Evolutionary conservation across 2,888 invertebrate species (phyloP).

Genomic region (Epinotia brunnichana): DNA sequence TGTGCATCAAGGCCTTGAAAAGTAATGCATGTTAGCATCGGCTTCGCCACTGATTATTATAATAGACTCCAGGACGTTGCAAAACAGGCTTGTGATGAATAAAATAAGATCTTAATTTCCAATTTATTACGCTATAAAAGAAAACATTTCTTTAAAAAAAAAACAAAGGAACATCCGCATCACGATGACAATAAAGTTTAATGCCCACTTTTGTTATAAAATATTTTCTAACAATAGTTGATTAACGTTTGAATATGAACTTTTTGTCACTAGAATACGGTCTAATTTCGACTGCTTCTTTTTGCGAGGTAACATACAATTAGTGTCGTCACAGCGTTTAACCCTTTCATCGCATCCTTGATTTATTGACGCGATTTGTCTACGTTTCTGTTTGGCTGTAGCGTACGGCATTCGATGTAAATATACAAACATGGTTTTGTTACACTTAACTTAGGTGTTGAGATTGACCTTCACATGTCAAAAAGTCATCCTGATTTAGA

Average conservation of each 20-base stretch:
- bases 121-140: slow-evolving; percentile 30
- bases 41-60: not conserved
- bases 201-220: slow-evolving; percentile 44
- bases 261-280: slow-evolving; percentile 21
- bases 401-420: slow-evolving; percentile 21
- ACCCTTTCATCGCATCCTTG: slow-evolving; percentile 75
- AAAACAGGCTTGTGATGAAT: not conserved
- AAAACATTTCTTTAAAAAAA: slow-evolving; percentile 36
- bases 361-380: slow-evolving; percentile 70
- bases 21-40: not conserved
- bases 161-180: slow-evolving; percentile 56
- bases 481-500: not conserved
- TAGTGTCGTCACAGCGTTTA: slow-evolving; percentile 67
- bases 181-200: slow-evolving; percentile 60
- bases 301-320: slow-evolving; percentile 61
- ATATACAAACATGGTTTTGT: slow-evolving; percentile 42
- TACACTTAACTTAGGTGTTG: slow-evolving; percentile 35
- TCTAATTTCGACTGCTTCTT: slow-evolving; percentile 42
- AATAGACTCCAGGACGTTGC: not conserved
- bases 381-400: slow-evolving; percentile 25
- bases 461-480: slow-evolving; percentile 29
- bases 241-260: slow-evolving; percentile 19
- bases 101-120: slow-evolving; percentile 21
- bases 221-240: slow-evolving; percentile 31
- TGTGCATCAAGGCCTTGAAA: not conserved